These are phyloP conservation scores for Epinephelus fuscoguttatus DNA, from an alignment of 2,113 vertebrate species.

Conservation along the genomic window DNA sequence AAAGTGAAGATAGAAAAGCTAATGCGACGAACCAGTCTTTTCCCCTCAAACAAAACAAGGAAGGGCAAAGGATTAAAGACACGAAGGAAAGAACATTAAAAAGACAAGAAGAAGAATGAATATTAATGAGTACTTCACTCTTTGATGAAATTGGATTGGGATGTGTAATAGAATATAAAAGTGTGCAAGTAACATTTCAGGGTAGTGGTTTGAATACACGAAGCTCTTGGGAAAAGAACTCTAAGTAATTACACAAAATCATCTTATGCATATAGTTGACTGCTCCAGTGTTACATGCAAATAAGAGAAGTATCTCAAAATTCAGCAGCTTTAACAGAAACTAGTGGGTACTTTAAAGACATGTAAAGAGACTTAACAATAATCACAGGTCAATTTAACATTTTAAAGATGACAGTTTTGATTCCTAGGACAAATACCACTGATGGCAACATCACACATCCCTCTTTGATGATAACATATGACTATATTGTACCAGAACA, in stretches of 20 bases:
- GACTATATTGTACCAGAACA: background rate
- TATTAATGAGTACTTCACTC: background rate
- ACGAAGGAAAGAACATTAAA: slow-evolving; percentile 6
- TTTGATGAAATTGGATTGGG: background rate
- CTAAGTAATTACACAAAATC: slow-evolving; percentile 12
- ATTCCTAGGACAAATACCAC: no score
- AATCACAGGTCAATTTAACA: background rate
- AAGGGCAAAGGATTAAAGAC: slow-evolving; percentile 20
- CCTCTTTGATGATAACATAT: background rate
- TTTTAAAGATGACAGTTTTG: background rate
- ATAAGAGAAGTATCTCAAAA: background rate
- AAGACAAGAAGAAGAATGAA: slow-evolving; percentile 1
- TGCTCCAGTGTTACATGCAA: slow-evolving; percentile 11
- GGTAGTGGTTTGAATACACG: background rate
- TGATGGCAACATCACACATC: background rate
- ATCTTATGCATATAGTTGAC: background rate
- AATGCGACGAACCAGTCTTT: slow-evolving; percentile 42
- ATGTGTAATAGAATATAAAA: slow-evolving; percentile 16
- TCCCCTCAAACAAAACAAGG: slow-evolving; percentile 35
- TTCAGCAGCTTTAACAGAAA: slow-evolving; percentile 3
- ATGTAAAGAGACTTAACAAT: background rate
- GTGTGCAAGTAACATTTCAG: background rate
- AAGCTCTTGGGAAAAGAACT: background rate
- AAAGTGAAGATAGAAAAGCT: slow-evolving; percentile 37
- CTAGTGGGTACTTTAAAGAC: background rate